Base-by-base conservation (phyloP, 2,113 vertebrate species). In the Plectropomus leopardus region DNA sequence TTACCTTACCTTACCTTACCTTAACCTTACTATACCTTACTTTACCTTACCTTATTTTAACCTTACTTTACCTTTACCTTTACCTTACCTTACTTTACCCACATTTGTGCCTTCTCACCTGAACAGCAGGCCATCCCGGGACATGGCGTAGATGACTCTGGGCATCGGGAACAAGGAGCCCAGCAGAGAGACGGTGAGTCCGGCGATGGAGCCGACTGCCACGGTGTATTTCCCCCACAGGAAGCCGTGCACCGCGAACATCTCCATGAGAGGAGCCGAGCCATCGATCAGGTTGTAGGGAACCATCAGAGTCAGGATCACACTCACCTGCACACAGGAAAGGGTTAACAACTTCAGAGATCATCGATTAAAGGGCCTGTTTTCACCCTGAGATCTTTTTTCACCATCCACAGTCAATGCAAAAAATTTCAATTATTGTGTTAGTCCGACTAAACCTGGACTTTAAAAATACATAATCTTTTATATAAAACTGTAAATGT, bases 91-190 rank as follows among this genome's bases (percentile, higher is more conserved):
- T n/a, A n/a, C n/a, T n/a, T n/a, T n/a, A n/a, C n/a, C n/a, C n/a
- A n/a, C n/a, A n/a, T n/a, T 40, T 10, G 0, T 13, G 48, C 11
- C 4, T 15, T 24, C 94, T 91, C 82, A 99, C 98, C 97, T 98
- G 96, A 99, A 99, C 73, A 99, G 96, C 57, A 99, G 95, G 0
- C 98, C 98, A 0, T 99, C 98, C 0, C 95, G 95, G 53, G 98
- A 94, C 98, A 99, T 99, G 90, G 98, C 98, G 0, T 99, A 99
- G 93, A 99, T 98, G 74, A 99, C 96, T 60, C 98, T 94, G 0
- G 98, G 98, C 98, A 99, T 98, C 0, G 98, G 98, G 88, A 99
- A 99, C 71, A 99, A 92, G 3, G 98, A 99, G 13, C 98, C 98
- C 88, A 99, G 93, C 79, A 99, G 93, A 70, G 97, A 98, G 66